phyloP scores from a whole-genome alignment of 1,140 invertebrate species.

The Trichonephila clavipes region DNA sequence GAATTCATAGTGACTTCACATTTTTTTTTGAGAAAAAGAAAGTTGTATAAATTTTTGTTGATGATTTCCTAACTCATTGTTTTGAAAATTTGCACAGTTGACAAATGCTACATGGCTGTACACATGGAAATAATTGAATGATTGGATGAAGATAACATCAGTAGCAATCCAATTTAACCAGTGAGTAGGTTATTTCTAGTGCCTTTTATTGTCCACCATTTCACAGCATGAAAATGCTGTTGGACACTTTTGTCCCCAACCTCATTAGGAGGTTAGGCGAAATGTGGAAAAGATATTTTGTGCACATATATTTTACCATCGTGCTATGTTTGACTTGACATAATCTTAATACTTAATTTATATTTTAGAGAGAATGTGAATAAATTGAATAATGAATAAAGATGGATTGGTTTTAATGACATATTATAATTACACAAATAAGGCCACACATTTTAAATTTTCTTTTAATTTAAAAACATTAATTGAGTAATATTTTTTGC shows the following conservation, averaged over 20 bases:
- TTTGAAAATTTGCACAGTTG: conserved; percentile 70
- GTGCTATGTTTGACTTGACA: too few species aligned
- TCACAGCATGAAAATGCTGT: conserved; percentile 74
- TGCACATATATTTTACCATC: conserved; percentile 20
- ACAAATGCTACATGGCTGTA: conserved; percentile 20
- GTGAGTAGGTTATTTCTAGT: conserved; percentile 68
- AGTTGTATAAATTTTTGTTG: neutral
- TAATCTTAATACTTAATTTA: too few species aligned
- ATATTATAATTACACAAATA: too few species aligned
- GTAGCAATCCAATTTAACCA: conserved; percentile 33
- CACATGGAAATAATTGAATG: conserved; percentile 20
- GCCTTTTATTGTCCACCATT: conserved; percentile 68
- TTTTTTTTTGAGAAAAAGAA: neutral
- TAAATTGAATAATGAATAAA: too few species aligned
- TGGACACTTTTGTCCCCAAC: conserved; percentile 76
- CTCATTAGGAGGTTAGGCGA: conserved; percentile 76
- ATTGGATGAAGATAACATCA: conserved; percentile 34
- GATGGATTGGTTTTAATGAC: too few species aligned
- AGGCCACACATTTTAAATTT: too few species aligned
- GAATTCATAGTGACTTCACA: conserved; percentile 1
- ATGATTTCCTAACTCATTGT: conserved; percentile 49
- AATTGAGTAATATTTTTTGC: too few species aligned
- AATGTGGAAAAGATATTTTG: conserved; percentile 65
- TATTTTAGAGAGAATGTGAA: too few species aligned
- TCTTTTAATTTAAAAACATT: too few species aligned